Base-by-base conservation (phyloP, 2,888 invertebrate genomes). In the Anoncus sp. region DNA sequence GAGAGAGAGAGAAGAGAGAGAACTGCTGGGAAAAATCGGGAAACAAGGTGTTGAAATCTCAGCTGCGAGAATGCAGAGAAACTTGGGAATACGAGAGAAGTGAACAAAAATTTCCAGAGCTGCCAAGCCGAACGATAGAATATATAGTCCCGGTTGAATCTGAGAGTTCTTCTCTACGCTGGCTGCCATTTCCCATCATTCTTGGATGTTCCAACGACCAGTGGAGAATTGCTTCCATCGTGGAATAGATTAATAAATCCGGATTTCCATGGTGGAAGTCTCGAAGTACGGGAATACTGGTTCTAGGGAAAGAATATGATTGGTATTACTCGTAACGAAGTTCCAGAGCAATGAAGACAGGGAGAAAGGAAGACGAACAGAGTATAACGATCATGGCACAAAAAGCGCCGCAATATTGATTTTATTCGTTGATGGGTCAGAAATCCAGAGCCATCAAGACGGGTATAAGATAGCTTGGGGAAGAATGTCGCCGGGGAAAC, bases 21-120 rank as follows among this genome's bases (percentile, higher is more conserved):
- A n/a, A n/a, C 1, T 14, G 35, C 10, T 22, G 27, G 35, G 5
- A 12, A 12, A 24, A 12, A 24, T 10, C 53, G 16, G 38, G 38
- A 40, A 14, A 57, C 10, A 38, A 12, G 38, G 10, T 22, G 16
- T 6, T 20, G 27, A 45, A 53, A 62, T 35, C 45, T 49, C 38
- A 43, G 16, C 53, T 70, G 14, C 31, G 24, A 24, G 24, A 70
- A 60, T 43, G 60, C 62, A 18, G 45, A 45, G 40, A n/a, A 62
- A 43, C 27, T 31, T 45, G 27, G 27, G 24, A 31, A 51, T 20
- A 18, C 7, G 27, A 35, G 38, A 22, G 53, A n/a, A 57, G 18
- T 3, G 6, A 60, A 49, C 18, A 51, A 49, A 55, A 12, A 53
- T 40, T 27, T 55, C 20, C 9, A 53, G 16, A 55, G 51, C 27